These are phyloP conservation scores for Sciurus carolinensis DNA, from an alignment of 2,797 vertebrate species.

Conservation along the genomic window DNA sequence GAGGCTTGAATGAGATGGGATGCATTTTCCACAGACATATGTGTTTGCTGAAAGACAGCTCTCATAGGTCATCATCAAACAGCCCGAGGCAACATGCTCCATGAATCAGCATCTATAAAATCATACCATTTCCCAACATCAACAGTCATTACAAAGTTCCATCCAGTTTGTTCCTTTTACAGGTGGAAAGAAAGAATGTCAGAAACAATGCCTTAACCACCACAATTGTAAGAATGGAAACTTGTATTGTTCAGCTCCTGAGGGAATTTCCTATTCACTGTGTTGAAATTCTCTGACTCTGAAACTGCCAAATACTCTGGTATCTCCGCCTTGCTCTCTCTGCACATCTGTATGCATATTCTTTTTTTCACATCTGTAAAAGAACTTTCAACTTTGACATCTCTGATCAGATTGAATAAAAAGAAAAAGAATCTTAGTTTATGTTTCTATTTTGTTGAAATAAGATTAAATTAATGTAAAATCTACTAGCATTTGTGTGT, in stretches of 20 bases:
- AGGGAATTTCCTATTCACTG: not conserved
- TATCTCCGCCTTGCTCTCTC: not conserved
- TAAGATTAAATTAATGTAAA: not conserved
- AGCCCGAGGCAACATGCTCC: not conserved
- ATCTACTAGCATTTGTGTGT: not conserved
- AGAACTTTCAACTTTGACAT: not conserved
- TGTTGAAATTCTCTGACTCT: not conserved
- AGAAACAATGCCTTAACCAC: not conserved
- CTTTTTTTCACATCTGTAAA: not conserved
- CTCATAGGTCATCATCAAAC: not conserved
- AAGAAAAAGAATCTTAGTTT: not conserved
- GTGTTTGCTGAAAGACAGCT: not conserved
- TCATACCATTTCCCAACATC: not conserved
- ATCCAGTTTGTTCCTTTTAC: not conserved
- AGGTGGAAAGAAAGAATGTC: not conserved
- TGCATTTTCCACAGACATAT: not conserved
- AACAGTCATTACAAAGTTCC: not conserved
- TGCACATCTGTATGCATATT: not conserved
- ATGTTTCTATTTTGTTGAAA: slow-evolving; percentile 64
- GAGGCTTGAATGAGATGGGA: not conserved
- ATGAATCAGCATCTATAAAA: not conserved
- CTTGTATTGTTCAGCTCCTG: not conserved
- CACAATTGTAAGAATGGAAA: not conserved
- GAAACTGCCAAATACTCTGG: not conserved
- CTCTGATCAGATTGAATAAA: not conserved